These are phyloP conservation scores for Nasonovia ribisnigri DNA, from an alignment of 2,888 invertebrate species.

Conservation along the genomic window DNA sequence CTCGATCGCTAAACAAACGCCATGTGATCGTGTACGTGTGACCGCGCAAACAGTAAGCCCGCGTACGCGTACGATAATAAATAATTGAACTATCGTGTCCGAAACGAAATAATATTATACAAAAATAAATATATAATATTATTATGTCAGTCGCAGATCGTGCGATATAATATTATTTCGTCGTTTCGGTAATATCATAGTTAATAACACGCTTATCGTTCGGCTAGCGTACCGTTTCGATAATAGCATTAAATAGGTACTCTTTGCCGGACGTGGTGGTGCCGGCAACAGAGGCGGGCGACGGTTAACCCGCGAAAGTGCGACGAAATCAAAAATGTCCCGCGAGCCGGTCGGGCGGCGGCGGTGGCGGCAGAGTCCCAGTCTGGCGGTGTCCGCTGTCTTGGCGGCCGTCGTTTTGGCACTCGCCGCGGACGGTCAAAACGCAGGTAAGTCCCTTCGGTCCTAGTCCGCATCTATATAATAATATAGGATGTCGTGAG, in stretches of 20 bases:
- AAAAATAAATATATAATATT: neutral
- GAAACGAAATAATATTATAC: too few relatives aligned
- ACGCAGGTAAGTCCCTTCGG: neutral
- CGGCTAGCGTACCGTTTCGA: neutral
- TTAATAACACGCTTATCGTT: neutral
- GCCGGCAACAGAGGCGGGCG: neutral
- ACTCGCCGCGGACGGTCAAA: neutral
- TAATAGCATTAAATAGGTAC: neutral
- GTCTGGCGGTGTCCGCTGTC: neutral
- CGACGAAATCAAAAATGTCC: slow-evolving; percentile 30
- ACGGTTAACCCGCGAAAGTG: neutral
- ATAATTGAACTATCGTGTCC: neutral
- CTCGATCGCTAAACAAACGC: neutral
- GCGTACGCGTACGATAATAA: neutral
- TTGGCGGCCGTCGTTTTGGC: slow-evolving; percentile 2
- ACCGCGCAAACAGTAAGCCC: neutral
- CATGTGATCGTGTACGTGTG: slow-evolving; percentile 5
- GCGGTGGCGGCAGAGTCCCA: neutral
- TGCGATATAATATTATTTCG: neutral
- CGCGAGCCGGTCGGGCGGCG: slow-evolving; percentile 16
- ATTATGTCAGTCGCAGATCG: neutral
- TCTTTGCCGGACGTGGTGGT: neutral
- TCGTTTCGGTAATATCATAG: neutral
- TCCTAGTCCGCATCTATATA: neutral
- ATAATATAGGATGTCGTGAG: neutral